Base-by-base conservation (phyloP, 1,140 invertebrate genomes). In the Cydia strobilella region DNA sequence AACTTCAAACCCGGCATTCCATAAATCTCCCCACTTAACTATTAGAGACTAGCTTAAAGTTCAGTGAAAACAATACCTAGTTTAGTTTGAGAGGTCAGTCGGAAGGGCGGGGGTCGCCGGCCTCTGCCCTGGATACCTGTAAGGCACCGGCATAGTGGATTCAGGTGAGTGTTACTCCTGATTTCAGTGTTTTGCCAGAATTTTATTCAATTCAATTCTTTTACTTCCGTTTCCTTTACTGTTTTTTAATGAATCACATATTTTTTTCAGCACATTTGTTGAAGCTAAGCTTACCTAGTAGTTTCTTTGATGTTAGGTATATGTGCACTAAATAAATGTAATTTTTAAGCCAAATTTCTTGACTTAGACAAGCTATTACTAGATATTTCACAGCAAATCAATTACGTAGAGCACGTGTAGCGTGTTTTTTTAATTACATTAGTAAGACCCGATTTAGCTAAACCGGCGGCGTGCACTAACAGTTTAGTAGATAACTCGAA, bases 31-130 rank as follows among this genome's bases (percentile, higher is more conserved):
- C 54, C 18, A 59, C 54, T 59, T 23, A 59, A 69, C 35, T 69
- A 69, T 69, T 42, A 69, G 35, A 35, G 35, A 69, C 25, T 51
- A 7, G 35, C 42, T 72, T 12, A 72, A 72, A 72, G 71, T 72
- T 48, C 20, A 72, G 45, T 69, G 65, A 39, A 69, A 69, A 48
- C 18, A 75, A 54, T 51, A 20, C 65, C 25, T 77, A 86, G 79
- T 83, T 80, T 77, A 86, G 79, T 83, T 80, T 80, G 74, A 80
- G 77, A 77, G 85, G 83, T 81, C 83, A 80, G 77, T 81, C 85
- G 82, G 83, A 83, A n/a, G n/a, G n/a, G 79, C 80, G 78, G 80
- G 75, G 84, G 84, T 85, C 80, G 76, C 23, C 75, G 79, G 74
- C 83, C 81, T 62, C 75, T 73, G 75, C 78, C 75, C 82, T 79